These are phyloP conservation scores for Drosophila subsilvestris DNA, from an alignment of 2,888 invertebrate species.

Conservation along the genomic window DNA sequence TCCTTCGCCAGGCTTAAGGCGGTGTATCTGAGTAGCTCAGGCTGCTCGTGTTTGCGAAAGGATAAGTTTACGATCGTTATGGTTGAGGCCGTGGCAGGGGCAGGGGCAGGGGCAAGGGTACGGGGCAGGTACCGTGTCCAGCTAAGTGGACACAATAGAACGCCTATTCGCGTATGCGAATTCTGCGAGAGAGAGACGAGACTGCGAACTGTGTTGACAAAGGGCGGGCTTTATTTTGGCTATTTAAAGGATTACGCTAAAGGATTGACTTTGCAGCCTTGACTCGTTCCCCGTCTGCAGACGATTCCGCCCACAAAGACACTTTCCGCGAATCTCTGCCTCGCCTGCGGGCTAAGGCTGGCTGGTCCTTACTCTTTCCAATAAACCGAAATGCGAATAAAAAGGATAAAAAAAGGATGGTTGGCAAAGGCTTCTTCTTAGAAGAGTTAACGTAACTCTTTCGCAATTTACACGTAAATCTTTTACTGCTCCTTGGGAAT, in stretches of 20 bases:
- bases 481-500: slow-evolving; percentile 53
- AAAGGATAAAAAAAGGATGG: slow-evolving; percentile 37
- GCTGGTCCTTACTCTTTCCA: slow-evolving; percentile 55
- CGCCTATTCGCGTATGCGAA: slow-evolving; percentile 70
- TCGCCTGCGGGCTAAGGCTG: slow-evolving; percentile 71
- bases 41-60: slow-evolving; percentile 67
- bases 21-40: background rate
- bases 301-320: slow-evolving; percentile 60
- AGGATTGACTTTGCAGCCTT: slow-evolving; percentile 83
- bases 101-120: slow-evolving; percentile 2
- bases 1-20: slow-evolving; percentile 66
- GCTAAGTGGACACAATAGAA: slow-evolving; percentile 68
- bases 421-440: slow-evolving; percentile 15
- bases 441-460: slow-evolving; percentile 81
- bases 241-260: slow-evolving; percentile 84
- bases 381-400: slow-evolving; percentile 55
- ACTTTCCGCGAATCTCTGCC: slow-evolving; percentile 68
- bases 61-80: slow-evolving; percentile 72
- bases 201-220: slow-evolving; percentile 74
- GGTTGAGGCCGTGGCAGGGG: slow-evolving; percentile 35
- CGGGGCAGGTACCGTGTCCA: slow-evolving; percentile 60
- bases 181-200: slow-evolving; percentile 67
- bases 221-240: slow-evolving; percentile 83
- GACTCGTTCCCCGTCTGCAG: slow-evolving; percentile 55
- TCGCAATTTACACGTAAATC: slow-evolving; percentile 73